Percentiles rank a stretch among this genome's conserved stretches.
Conservation (phyloP, 2,113 vertebrate species). For the Gallinago undulata region DNA sequence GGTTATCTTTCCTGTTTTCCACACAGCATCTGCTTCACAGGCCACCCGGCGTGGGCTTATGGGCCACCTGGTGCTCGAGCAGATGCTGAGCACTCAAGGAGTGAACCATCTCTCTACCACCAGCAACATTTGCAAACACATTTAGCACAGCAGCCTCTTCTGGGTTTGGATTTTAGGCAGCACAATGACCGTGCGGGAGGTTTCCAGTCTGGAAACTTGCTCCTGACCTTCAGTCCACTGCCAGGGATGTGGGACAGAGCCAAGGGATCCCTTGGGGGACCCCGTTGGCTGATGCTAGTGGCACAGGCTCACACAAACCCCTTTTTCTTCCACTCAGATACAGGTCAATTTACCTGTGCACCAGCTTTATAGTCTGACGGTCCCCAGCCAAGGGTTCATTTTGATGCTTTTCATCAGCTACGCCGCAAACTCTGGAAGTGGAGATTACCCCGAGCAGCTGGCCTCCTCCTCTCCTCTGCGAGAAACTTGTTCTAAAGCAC, state of each 20-base stretch:
- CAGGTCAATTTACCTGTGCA: not conserved
- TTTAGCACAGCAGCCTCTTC: not conserved
- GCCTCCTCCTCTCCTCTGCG: not conserved
- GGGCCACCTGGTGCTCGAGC: not conserved
- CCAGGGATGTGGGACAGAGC: not conserved
- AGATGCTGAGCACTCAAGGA: not conserved
- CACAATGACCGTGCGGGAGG: fast-evolving
- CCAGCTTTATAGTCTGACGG: not conserved
- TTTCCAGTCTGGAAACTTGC: not conserved
- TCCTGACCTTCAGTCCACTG: not conserved
- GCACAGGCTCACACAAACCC: not conserved
- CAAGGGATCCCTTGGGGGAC: too few relatives aligned
- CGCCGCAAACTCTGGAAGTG: not conserved
- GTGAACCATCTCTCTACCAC: not conserved
- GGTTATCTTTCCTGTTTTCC: not conserved
- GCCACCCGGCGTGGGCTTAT: not conserved
- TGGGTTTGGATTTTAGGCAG: not conserved
- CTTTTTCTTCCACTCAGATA: not conserved
- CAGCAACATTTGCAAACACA: not conserved
- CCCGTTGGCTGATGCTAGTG: not conserved
- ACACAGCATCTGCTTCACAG: not conserved
- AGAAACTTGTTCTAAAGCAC: not conserved
- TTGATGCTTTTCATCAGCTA: not conserved
- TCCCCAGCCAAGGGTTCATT: not conserved
- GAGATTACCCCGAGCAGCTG: not conserved